Conservation (phyloP, 2,113 vertebrate species). For the Petrocephalus microphthalmus region DNA sequence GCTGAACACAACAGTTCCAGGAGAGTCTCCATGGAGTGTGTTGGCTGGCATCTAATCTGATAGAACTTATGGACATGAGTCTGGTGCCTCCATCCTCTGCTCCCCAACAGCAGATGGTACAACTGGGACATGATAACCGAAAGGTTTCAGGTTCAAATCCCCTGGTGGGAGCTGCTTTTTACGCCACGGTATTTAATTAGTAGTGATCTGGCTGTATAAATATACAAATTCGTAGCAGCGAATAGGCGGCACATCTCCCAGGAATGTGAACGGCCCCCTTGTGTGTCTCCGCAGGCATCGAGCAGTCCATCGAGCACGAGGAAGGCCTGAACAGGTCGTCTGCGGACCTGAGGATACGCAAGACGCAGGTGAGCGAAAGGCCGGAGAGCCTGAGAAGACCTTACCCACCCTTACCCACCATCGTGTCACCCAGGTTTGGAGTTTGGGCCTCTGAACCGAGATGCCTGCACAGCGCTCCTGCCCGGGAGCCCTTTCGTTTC, state of each 20-base stretch:
- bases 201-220: neutral
- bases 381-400: neutral
- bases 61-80: neutral
- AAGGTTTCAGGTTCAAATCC: neutral
- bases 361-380: constrained; percentile 76
- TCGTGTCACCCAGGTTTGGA: no score
- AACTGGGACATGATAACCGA: neutral
- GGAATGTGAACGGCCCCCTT: neutral
- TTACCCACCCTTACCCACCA: no score
- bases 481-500: neutral
- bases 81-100: neutral
- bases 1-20: neutral
- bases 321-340: constrained; percentile 86
- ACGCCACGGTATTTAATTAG: neutral
- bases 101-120: neutral
- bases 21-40: neutral
- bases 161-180: neutral
- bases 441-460: neutral
- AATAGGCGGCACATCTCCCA: neutral
- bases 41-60: neutral
- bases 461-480: neutral
- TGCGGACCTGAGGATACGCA: constrained; percentile 90
- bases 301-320: constrained; percentile 89
- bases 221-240: neutral
- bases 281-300: constrained; percentile 69